Base-by-base conservation (phyloP, 2,888 invertebrate genomes). In the Coronaproctus castanopsis region DNA sequence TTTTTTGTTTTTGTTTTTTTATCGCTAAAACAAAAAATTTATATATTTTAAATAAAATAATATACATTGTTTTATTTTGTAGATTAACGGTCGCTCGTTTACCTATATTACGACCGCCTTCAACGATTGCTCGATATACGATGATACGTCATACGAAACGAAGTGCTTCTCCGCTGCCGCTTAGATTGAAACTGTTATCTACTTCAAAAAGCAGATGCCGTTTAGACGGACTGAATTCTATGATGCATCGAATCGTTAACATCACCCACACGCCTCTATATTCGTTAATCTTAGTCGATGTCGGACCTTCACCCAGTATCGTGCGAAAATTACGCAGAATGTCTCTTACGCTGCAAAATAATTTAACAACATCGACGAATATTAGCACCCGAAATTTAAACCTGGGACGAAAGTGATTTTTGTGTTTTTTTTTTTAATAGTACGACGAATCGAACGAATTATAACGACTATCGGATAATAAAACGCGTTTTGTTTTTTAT, bases 101-200 rank as follows among this genome's bases (percentile, higher is more conserved):
- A 24, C 66, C 71, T 53, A 70, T 77, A 22, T 72, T 73, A 0
- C 65, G 76, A 50, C 76, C 76, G 0, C 74, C 75, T n/a, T 70
- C 71, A 59, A 68, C 70, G 61, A 68, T 76, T 10, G 78, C 74
- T 0, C 68, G 77, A 20, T 78, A 77, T 68, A 76, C 75, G 53
- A 78, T 78, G 78, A 72, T 78, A 53, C 75, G 75, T 63, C 78
- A 78, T 59, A 63, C 67, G 20, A 69, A 72, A 67, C 63, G 68
- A 22, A 66, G 62, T 49, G 67, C 68, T 1, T 62, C 68, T 2
- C 67, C 67, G 10, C 64, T 65, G 58, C 65, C 65, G 24, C 68
- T 70, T 1, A 63, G 68, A 2, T 65, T 66, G 10, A 70, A 69
- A 61, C 63, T 70, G n/a, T 63, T 69, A 57, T 63, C 68, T 22